Evolutionary conservation across 2,797 vertebrate species (phyloP).

Genomic region (Zenarchopterus dispar): DNA sequence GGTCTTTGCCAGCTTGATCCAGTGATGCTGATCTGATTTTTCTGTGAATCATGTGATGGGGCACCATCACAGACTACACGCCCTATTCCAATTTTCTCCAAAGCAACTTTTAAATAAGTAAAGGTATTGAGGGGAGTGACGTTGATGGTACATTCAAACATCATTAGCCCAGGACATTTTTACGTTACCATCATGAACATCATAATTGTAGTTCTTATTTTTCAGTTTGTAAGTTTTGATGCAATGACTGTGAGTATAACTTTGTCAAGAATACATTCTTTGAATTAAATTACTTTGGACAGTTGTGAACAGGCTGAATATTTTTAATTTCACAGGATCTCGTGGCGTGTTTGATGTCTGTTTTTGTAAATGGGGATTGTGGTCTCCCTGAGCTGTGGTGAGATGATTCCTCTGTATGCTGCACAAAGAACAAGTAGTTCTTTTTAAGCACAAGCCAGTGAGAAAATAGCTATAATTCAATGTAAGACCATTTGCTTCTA

Average conservation of each 20-base stretch:
- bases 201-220: too few species aligned
- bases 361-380: neutral
- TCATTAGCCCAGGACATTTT: too few species aligned
- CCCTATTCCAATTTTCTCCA: conserved; percentile 11
- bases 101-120: neutral
- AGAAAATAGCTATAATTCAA: conserved; percentile 74
- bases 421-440: conserved; percentile 71
- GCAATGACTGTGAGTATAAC: too few species aligned
- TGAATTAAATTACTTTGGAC: too few species aligned
- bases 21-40: conserved; percentile 58
- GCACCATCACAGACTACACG: neutral
- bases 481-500: conserved; percentile 77
- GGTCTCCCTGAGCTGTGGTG: conserved; percentile 42
- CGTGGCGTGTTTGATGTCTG: too few species aligned
- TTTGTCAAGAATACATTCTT: too few species aligned
- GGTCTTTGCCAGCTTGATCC: conserved; percentile 19
- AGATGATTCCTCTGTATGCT: conserved; percentile 52
- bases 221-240: too few species aligned
- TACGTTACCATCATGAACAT: too few species aligned
- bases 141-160: neutral
- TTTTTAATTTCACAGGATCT: too few species aligned
- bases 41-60: conserved; percentile 28
- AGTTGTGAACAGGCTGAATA: too few species aligned
- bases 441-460: conserved; percentile 59
- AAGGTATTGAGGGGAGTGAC: conserved; percentile 2